Evolutionary conservation across 2,113 vertebrate species (phyloP), one percentile per base, ranked within the genome.

Genomic region (Archocentrus centrarchus): DNA sequence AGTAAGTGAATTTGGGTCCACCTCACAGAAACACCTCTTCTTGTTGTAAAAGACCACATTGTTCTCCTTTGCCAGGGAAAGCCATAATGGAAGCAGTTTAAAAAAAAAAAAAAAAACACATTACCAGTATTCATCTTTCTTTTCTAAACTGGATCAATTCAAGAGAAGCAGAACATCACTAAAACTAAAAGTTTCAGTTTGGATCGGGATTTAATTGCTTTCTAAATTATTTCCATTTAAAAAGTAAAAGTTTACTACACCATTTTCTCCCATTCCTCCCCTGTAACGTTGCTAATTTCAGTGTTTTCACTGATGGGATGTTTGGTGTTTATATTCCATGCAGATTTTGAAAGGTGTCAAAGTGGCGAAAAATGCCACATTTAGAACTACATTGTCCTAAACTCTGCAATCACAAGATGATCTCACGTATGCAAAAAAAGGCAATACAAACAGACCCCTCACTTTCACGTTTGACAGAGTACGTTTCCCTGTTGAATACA

Each of bases 401-500:
- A 93, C 89, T 84, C 87, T 85, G 92, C 93, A 90, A 94, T 94
- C 92, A 90, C 63, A 79, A 82, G 79, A 88, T 70, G 85, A 88
- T 91, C 84, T 84, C 87, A 81, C 75, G 20, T 90, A 94, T 93
- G 89, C 92, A 94, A 92, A 93, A 93, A 76, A 64, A 83, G 86
- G 84, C 77, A 79, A 81, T 66, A 86, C 57, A 44, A 80, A 84
- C 75, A 22, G 75, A 89, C 82, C 84, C 76, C 82, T 75, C 58
- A 82, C 91, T 87, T 90, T 89, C 83, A 75, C 70, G 68, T 94
- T 93, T 93, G 89, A 93, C 88, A 87, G 89, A 94, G 90, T 90
- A 91, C 87, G 87, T 89, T 83, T 86, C 90, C 59, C 77, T 17
- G 75, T 83, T 93, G 93, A 94, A 95, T 94, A 93, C 89, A 94